phyloP scores from a whole-genome alignment of 2,888 invertebrate genomes.

The Eudemis profundana region DNA sequence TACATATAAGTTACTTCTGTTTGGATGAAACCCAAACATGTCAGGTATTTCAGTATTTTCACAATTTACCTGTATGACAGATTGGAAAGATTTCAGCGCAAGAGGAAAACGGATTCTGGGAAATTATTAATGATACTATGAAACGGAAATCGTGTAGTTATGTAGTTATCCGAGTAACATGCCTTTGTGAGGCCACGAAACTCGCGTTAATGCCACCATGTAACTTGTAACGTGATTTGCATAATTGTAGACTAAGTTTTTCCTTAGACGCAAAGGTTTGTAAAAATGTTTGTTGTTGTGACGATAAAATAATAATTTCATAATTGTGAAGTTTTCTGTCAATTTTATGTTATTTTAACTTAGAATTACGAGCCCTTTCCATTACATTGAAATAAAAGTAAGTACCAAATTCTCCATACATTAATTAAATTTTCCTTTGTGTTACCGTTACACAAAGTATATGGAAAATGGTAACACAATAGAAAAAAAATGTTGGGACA shows the following conservation, averaged over 20 bases:
- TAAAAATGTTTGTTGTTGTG: neutral
- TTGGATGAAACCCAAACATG: neutral
- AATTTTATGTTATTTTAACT: no score
- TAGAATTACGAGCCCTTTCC: no score
- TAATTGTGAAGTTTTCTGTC: no score
- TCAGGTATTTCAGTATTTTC: conserved; percentile 1
- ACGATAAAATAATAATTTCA: neutral
- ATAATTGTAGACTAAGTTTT: conserved; percentile 1
- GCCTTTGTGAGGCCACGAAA: neutral
- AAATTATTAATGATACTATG: conserved; percentile 13
- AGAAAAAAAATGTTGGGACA: no score
- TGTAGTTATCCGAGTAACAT: neutral
- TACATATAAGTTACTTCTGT: neutral
- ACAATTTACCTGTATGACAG: conserved; percentile 3
- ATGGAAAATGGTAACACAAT: no score
- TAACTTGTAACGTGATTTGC: neutral
- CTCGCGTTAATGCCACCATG: neutral
- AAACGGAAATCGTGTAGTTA: conserved; percentile 17
- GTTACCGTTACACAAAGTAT: no score
- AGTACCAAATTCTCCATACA: no score
- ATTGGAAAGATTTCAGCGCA: conserved; percentile 12
- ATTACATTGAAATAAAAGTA: no score
- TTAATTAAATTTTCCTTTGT: no score
- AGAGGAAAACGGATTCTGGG: conserved; percentile 32
- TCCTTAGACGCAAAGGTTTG: neutral